phyloP scores from a whole-genome alignment of 2,797 vertebrate species.

The Nyctalus aviator region DNA sequence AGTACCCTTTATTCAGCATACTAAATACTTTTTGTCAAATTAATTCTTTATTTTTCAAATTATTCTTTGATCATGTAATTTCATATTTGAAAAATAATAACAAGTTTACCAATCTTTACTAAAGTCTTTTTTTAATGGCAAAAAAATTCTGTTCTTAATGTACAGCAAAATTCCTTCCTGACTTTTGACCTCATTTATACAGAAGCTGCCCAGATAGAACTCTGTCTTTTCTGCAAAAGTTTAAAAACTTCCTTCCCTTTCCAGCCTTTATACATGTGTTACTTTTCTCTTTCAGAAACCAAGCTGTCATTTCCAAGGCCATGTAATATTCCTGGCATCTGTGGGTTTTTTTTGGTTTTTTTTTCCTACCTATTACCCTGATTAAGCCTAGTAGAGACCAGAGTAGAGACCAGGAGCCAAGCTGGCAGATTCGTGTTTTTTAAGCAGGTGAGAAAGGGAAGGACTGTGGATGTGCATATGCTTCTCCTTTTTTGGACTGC shows the following conservation, averaged over 20 bases:
- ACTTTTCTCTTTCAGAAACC: constrained; percentile 4
- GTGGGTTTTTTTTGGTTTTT: too few species aligned
- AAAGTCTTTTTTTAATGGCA: neutral
- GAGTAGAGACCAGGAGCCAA: neutral
- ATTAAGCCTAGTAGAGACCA: neutral
- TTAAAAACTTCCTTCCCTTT: neutral
- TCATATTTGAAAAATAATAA: neutral
- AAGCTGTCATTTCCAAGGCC: neutral
- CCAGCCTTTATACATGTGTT: neutral
- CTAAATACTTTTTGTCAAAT: neutral
- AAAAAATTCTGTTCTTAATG: neutral
- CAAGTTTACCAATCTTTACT: neutral
- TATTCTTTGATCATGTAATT: neutral
- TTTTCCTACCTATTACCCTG: constrained; percentile 1
- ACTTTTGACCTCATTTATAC: neutral
- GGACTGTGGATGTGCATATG: neutral
- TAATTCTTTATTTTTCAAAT: neutral
- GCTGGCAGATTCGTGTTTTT: neutral
- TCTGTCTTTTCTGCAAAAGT: neutral
- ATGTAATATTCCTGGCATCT: neutral
- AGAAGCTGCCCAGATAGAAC: neutral
- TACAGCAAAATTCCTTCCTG: neutral
- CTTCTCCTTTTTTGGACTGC: neutral
- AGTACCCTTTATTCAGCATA: neutral
- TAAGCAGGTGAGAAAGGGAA: neutral